Evolutionary conservation across 2,797 vertebrate species (phyloP), one percentile per base, ranked within the genome.

Genomic region (Lerista edwardsae): DNA sequence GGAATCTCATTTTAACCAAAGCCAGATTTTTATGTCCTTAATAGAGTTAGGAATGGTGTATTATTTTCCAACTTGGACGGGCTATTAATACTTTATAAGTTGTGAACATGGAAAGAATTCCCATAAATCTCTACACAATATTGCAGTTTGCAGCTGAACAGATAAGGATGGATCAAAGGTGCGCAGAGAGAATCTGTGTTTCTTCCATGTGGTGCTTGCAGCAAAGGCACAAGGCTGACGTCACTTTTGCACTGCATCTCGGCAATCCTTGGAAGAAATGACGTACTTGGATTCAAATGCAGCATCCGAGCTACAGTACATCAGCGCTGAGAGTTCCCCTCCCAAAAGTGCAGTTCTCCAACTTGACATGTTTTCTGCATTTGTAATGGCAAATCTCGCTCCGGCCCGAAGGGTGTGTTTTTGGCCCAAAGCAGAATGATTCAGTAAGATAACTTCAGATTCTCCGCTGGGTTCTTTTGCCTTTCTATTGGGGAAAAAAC

Each of bases 1-100:
- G 93, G 91, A 91, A 93, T 91, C 84, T 89, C 88, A 84, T 88
- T 94, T 94, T 94, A 96, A 95, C 90, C 86, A 86, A 94, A 95
- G 92, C 94, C 95, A 95, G 94, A 95, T 92, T 94, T 78, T 93
- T 89, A 84, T 90, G 84, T 55, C 93, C 84, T 93, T 95, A 94
- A 93, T 92, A 91, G 90, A 93, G 93, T 94, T 93, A 95, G 94
- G 93, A 93, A 94, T 92, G 94, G 92, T 91, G 74, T 93, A 93
- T 95, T 94, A 93, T 94, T 95, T 95, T 94, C 93, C 92, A 93
- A 71, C 89, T 92, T 93, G 93, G 91, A 94, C 10, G 29, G 76
- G 89, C 92, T 91, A 92, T 91, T 92, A 86, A 93, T 92, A 86
- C 93, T 94, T 86, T 91, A 77, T 90, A 93, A 92, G 90, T 90